Evolutionary conservation across 2,113 vertebrate species (phyloP).

Genomic region (Lipophrys pholis): DNA sequence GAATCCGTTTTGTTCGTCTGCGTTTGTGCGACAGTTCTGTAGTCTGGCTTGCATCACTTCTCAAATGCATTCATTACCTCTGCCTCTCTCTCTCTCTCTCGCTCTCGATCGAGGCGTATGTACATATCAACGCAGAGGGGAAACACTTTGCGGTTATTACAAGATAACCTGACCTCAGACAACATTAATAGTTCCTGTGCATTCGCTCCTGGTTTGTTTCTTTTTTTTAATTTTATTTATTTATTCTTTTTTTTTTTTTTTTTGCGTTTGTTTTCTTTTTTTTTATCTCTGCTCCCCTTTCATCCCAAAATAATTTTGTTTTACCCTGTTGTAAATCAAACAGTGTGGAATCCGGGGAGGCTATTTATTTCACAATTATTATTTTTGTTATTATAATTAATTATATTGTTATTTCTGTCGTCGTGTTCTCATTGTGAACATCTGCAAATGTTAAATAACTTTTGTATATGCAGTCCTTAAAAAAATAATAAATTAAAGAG

Average conservation of each 20-base stretch:
- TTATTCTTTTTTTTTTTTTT: not conserved
- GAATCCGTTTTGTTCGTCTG: conserved; percentile 66
- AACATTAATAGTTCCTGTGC: conserved; percentile 60
- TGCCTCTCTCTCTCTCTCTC: conserved; percentile 48
- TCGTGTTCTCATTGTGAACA: conserved; percentile 88
- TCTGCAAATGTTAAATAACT: conserved; percentile 99
- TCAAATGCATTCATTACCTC: conserved; percentile 81
- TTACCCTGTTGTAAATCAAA: conserved; percentile 84
- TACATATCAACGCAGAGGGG: conserved; percentile 85
- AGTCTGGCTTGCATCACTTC: conserved; percentile 64
- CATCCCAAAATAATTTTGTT: conserved; percentile 82
- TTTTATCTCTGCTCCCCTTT: conserved; percentile 64
- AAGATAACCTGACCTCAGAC: conserved; percentile 72
- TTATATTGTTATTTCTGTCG: conserved; percentile 85
- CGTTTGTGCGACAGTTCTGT: conserved; percentile 61
- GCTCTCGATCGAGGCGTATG: conserved; percentile 82
- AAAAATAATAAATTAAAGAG: conserved; percentile 99
- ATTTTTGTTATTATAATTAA: conserved; percentile 85
- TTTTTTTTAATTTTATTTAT: not conserved
- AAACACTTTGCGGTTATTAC: conserved; percentile 73
- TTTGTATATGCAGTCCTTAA: conserved; percentile 96
- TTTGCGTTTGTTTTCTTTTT: too few relatives aligned
- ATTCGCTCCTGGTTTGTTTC: conserved; percentile 36
- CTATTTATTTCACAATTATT: conserved; percentile 80
- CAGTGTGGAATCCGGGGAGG: conserved; percentile 78